phyloP scores from a whole-genome alignment of 1,140 invertebrate genomes.

The Reticulitermes speratus region DNA sequence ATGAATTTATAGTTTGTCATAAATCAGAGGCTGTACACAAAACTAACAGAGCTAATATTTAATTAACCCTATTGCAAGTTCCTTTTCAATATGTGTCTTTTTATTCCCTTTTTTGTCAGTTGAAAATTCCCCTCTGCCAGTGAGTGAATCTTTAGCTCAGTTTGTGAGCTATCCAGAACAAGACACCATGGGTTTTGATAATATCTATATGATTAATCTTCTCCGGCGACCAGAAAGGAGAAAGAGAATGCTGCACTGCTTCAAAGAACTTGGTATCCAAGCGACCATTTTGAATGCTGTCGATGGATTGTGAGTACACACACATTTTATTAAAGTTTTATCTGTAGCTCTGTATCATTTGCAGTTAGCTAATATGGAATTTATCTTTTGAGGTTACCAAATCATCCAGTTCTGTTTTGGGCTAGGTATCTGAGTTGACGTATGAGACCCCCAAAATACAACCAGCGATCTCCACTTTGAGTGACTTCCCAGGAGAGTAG shows the following conservation, averaged over 20 bases:
- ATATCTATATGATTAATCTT: slow-evolving; percentile 92
- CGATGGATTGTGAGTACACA: slow-evolving; percentile 76
- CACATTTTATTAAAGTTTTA: background rate
- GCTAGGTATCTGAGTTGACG: too few species aligned
- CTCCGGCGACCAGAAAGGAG: slow-evolving; percentile 74
- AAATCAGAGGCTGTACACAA: too few species aligned
- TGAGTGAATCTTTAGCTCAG: slow-evolving; percentile 45
- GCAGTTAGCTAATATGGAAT: too few species aligned
- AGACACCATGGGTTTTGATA: slow-evolving; percentile 67
- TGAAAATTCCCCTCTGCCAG: slow-evolving; percentile 44
- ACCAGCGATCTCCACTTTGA: too few species aligned
- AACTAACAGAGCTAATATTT: too few species aligned
- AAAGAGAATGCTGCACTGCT: slow-evolving; percentile 72
- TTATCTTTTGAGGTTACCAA: too few species aligned
- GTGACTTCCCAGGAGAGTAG: too few species aligned
- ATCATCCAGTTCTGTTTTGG: too few species aligned
- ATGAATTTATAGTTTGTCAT: too few species aligned
- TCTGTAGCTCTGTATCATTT: background rate
- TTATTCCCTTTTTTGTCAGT: slow-evolving; percentile 33
- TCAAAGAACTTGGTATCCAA: slow-evolving; percentile 78
- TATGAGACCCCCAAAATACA: too few species aligned
- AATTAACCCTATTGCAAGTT: too few species aligned
- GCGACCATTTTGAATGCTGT: slow-evolving; percentile 75
- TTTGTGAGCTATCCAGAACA: slow-evolving; percentile 55
- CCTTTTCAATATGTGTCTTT: too few species aligned